Conservation (phyloP, 2,797 vertebrate genomes). For the Caiman crocodilus region DNA sequence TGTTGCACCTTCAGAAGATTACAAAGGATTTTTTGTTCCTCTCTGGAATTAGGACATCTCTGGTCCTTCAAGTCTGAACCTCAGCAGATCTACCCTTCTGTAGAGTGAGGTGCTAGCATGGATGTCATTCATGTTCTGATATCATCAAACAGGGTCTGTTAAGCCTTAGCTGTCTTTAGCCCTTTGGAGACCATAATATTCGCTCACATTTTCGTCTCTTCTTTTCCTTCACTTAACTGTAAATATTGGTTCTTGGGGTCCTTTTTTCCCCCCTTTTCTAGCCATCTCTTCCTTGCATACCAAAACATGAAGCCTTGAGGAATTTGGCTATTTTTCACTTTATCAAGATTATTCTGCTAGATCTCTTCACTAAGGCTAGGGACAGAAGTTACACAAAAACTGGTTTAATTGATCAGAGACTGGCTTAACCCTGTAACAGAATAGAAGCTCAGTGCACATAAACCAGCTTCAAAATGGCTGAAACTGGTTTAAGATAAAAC, state of each 20-base stretch:
- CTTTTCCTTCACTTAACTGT: not conserved
- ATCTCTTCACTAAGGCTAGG: not conserved
- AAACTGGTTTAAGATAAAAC: too few relatives aligned
- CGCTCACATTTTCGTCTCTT: not conserved
- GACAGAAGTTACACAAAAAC: too few relatives aligned
- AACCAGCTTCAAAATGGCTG: too few relatives aligned
- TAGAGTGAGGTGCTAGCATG: not conserved
- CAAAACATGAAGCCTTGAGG: too few relatives aligned
- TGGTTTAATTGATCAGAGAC: too few relatives aligned
- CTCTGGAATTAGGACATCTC: not conserved
- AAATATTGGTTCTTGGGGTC: not conserved
- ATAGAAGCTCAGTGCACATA: too few relatives aligned
- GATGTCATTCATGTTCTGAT: not conserved
- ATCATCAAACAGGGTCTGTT: not conserved
- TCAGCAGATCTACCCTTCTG: not conserved
- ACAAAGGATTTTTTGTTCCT: conserved; percentile 19
- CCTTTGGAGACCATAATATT: not conserved
- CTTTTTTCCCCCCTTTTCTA: too few relatives aligned
- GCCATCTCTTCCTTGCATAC: too few relatives aligned
- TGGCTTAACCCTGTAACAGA: too few relatives aligned
- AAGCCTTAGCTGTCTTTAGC: not conserved
- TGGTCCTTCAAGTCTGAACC: not conserved
- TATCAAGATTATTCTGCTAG: too few relatives aligned
- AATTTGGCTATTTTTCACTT: too few relatives aligned
- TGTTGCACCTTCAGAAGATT: not conserved